A percentile compares a stretch with the other conserved stretches of the same genome.
Evolutionary conservation across 2,797 vertebrate genomes (phyloP).

Genomic region (Sparus aurata): DNA sequence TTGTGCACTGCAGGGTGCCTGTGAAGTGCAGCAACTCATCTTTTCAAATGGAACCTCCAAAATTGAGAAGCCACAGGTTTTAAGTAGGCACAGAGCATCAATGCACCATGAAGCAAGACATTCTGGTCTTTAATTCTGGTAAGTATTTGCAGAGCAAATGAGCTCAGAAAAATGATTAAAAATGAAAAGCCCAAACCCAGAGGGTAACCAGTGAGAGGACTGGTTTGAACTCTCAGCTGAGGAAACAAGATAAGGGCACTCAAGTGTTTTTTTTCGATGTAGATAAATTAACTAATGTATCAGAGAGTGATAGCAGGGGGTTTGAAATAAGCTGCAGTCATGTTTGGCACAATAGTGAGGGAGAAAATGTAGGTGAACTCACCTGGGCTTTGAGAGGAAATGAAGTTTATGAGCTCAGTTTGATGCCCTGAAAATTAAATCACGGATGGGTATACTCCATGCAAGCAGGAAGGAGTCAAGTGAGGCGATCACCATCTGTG

Average conservation of each 20-base stretch:
- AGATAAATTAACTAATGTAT: constrained; percentile 42
- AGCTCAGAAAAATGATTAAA: constrained; percentile 34
- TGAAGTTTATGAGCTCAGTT: constrained; percentile 46
- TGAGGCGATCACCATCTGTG: constrained; percentile 25
- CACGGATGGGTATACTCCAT: constrained; percentile 8
- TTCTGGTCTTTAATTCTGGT: constrained; percentile 36
- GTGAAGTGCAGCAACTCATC: constrained; percentile 29
- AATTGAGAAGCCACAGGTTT: constrained; percentile 41
- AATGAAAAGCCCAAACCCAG: constrained; percentile 35
- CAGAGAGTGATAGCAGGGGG: constrained; percentile 18
- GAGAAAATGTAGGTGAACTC: constrained; percentile 52
- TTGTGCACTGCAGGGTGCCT: constrained; percentile 27
- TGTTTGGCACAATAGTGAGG: constrained; percentile 47
- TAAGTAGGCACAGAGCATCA: constrained; percentile 5
- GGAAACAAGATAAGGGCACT: constrained; percentile 43
- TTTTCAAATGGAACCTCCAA: constrained; percentile 47
- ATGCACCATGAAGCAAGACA: constrained; percentile 20
- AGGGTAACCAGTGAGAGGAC: constrained; percentile 10
- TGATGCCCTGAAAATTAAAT: constrained; percentile 24
- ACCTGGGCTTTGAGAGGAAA: constrained; percentile 61
- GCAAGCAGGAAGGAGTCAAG: constrained; percentile 33
- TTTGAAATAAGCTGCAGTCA: constrained; percentile 45
- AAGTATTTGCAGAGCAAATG: constrained; percentile 50
- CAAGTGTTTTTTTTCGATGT: constrained; percentile 29
- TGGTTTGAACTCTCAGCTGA: constrained; percentile 35